Percentiles rank a stretch among this genome's conserved stretches.
These are phyloP conservation scores for Anaspis maculata DNA, from an alignment of 2,888 invertebrate genomes.

Conservation along the genomic window DNA sequence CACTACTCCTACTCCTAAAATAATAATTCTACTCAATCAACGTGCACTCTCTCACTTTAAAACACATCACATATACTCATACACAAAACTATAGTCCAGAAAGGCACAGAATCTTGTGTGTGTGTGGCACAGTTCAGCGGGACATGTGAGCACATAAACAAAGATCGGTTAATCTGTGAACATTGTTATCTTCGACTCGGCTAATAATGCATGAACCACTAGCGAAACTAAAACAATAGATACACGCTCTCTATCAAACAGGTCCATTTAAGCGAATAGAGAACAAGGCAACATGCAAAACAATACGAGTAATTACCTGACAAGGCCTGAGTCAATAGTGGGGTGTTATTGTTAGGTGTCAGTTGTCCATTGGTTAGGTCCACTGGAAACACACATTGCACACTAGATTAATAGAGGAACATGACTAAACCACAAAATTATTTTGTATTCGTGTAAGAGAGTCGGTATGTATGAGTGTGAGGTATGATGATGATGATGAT, in stretches of 20 bases:
- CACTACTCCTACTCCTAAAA: too few relatives aligned
- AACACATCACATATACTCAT: too few relatives aligned
- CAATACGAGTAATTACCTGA: constrained; percentile 65
- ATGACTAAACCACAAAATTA: constrained; percentile 19
- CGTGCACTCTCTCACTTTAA: too few relatives aligned
- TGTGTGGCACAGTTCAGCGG: too few relatives aligned
- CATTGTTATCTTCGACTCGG: too few relatives aligned
- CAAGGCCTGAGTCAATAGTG: constrained; percentile 89
- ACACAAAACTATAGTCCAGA: too few relatives aligned
- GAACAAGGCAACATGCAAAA: constrained; percentile 23
- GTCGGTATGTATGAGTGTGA: constrained; percentile 16
- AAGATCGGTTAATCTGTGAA: too few relatives aligned
- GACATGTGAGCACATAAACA: too few relatives aligned
- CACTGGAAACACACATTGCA: constrained; percentile 54
- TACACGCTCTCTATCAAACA: constrained; percentile 11
- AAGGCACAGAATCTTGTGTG: too few relatives aligned
- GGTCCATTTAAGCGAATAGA: constrained; percentile 13
- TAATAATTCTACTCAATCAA: too few relatives aligned
- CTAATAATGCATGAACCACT: too few relatives aligned
- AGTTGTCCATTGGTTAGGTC: constrained; percentile 93
- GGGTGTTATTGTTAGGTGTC: constrained; percentile 93
- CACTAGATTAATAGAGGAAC: constrained; percentile 31
- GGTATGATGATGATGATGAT: constrained; percentile 5
- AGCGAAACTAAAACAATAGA: constrained; percentile 9
- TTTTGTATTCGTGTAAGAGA: constrained; percentile 26